phyloP scores from a whole-genome alignment of 2,888 invertebrate genomes.

The Aromia moschata region DNA sequence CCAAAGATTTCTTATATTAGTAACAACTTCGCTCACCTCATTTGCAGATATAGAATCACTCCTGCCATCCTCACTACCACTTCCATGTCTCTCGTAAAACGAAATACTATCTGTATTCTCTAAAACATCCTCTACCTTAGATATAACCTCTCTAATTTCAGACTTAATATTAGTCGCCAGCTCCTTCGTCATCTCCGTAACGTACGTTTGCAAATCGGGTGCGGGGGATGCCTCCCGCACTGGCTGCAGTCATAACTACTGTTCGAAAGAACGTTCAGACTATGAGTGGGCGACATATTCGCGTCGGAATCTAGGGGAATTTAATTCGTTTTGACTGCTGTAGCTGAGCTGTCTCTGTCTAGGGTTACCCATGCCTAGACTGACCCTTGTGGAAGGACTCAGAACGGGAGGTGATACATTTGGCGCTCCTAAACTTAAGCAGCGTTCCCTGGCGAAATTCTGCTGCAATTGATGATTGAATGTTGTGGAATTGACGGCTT shows the following conservation, averaged over 20 bases:
- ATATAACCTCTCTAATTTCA: constrained; percentile 82
- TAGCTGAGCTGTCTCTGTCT: constrained; percentile 70
- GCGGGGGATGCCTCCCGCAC: constrained; percentile 65
- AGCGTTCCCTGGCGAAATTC: constrained; percentile 60
- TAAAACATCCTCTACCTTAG: constrained; percentile 80
- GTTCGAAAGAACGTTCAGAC: constrained; percentile 63
- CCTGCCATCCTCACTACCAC: constrained; percentile 70
- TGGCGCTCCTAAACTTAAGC: constrained; percentile 70
- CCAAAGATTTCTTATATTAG: too few relatives aligned
- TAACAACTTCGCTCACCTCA: constrained; percentile 58
- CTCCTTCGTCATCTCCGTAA: constrained; percentile 81
- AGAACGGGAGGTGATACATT: constrained; percentile 65
- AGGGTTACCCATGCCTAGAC: constrained; percentile 69
- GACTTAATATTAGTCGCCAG: constrained; percentile 84
- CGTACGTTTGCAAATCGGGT: constrained; percentile 78
- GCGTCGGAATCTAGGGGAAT: constrained; percentile 70
- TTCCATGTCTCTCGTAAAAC: constrained; percentile 59
- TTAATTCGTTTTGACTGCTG: constrained; percentile 78
- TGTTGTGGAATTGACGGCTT: constrained; percentile 64
- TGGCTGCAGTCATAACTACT: constrained; percentile 68
- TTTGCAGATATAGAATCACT: constrained; percentile 78
- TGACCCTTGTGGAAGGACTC: constrained; percentile 72
- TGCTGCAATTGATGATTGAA: constrained; percentile 52
- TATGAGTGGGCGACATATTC: constrained; percentile 61
- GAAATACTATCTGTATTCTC: constrained; percentile 71